phyloP scores from a whole-genome alignment of 2,797 vertebrate species.

The Gymnocypris eckloni region DNA sequence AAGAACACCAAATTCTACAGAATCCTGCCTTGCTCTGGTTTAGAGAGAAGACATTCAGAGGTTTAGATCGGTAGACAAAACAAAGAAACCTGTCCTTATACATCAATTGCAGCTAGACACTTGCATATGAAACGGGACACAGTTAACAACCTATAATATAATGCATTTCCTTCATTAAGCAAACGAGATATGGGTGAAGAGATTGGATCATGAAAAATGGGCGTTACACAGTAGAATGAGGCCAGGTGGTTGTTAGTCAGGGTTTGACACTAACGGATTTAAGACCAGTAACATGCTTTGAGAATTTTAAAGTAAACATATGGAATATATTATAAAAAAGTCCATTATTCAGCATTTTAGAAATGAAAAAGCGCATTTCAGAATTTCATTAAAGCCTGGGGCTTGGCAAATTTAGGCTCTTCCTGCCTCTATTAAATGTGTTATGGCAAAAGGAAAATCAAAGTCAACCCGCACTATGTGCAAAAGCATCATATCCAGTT shows the following conservation, averaged over 20 bases:
- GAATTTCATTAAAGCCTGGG: background rate
- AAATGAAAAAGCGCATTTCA: background rate
- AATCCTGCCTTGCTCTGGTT: constrained; percentile 25
- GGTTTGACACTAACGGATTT: background rate
- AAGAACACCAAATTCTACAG: background rate
- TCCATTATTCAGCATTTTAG: too few relatives aligned
- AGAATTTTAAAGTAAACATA: background rate
- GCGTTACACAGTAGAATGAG: background rate
- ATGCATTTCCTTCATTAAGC: background rate
- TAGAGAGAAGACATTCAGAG: constrained; percentile 2
- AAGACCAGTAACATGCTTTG: background rate
- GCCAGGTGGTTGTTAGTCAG: background rate
- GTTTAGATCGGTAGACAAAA: background rate
- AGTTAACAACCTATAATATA: background rate
- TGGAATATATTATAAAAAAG: background rate
- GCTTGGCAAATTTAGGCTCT: background rate
- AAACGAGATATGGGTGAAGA: background rate
- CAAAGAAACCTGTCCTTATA: background rate
- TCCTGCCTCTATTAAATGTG: background rate
- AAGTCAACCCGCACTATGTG: background rate
- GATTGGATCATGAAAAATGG: background rate
- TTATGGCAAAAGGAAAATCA: background rate
- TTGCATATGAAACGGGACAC: background rate
- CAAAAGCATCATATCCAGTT: constrained; percentile 27
- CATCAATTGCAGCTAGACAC: background rate